phyloP scores from a whole-genome alignment of 2,113 vertebrate genomes.

The Corvus moneduloides region DNA sequence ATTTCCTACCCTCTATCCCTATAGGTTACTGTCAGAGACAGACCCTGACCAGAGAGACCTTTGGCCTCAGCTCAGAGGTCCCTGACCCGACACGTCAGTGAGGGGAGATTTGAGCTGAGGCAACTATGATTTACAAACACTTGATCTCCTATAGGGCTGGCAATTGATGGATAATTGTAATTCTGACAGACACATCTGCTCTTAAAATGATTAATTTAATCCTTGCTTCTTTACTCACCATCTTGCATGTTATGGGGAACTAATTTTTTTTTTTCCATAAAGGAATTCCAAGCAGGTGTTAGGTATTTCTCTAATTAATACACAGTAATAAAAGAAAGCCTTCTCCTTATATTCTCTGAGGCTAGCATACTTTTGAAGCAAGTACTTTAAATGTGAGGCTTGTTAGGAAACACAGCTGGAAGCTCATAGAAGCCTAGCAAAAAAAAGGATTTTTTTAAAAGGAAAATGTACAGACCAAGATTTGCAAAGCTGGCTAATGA shows the following conservation, averaged over 20 bases:
- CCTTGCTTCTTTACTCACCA: neutral
- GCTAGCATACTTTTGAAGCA: slow-evolving; percentile 33
- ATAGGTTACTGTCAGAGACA: neutral
- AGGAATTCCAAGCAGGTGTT: neutral
- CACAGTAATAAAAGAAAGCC: neutral
- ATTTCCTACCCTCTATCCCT: neutral
- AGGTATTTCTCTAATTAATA: slow-evolving; percentile 36
- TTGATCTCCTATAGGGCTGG: neutral
- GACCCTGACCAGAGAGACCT: neutral
- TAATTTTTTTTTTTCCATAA: neutral
- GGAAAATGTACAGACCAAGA: neutral
- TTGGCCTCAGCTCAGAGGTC: neutral
- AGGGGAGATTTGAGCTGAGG: neutral
- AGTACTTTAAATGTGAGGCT: slow-evolving; percentile 18
- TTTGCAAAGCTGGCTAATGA: slow-evolving; percentile 9
- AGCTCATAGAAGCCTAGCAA: neutral
- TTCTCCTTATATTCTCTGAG: neutral
- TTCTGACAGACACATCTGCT: neutral
- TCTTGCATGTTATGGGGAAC: neutral
- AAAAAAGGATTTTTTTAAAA: neutral
- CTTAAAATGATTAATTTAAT: neutral
- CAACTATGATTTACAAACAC: neutral
- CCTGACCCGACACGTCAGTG: neutral
- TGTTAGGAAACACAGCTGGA: slow-evolving; percentile 22
- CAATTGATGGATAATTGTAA: neutral